phyloP scores from a whole-genome alignment of 2,888 invertebrate genomes.

The Drosophila kuntzei region DNA sequence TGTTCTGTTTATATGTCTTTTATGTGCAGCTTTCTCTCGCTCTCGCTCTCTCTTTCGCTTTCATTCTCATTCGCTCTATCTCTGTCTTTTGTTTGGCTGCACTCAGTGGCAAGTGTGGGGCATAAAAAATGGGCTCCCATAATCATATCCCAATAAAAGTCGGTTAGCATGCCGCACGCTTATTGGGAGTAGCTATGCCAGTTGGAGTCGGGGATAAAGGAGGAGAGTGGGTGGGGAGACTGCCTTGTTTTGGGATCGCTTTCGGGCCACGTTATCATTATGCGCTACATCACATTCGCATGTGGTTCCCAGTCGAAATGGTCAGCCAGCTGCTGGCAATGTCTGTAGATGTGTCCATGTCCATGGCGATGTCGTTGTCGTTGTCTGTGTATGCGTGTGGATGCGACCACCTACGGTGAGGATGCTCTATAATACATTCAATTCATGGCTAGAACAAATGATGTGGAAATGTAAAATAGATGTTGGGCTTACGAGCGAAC shows the following conservation, averaged over 20 bases:
- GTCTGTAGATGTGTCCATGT: constrained; percentile 10
- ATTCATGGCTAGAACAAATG: constrained; percentile 82
- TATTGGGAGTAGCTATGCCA: constrained; percentile 44
- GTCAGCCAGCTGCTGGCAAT: constrained; percentile 46
- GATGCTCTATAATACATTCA: constrained; percentile 77
- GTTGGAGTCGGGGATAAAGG: neutral
- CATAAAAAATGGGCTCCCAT: constrained; percentile 79
- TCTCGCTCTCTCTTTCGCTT: neutral
- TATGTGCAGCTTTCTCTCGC: constrained; percentile 65
- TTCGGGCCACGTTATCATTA: constrained; percentile 73
- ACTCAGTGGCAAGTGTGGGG: constrained; percentile 48
- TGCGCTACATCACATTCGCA: constrained; percentile 78
- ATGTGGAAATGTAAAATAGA: constrained; percentile 84
- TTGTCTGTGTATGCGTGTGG: constrained; percentile 11
- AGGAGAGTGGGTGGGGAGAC: neutral
- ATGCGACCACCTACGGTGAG: constrained; percentile 50
- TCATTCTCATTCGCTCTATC: neutral
- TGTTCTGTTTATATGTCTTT: constrained; percentile 68
- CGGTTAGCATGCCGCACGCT: constrained; percentile 71
- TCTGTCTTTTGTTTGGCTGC: constrained; percentile 43
- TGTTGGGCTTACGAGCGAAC: constrained; percentile 65
- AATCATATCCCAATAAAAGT: constrained; percentile 80
- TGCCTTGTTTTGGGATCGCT: constrained; percentile 37
- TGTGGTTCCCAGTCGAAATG: constrained; percentile 55
- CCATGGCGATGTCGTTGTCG: constrained; percentile 7